phyloP scores from a whole-genome alignment of 2,888 invertebrate species.

The Cephus spinipes region DNA sequence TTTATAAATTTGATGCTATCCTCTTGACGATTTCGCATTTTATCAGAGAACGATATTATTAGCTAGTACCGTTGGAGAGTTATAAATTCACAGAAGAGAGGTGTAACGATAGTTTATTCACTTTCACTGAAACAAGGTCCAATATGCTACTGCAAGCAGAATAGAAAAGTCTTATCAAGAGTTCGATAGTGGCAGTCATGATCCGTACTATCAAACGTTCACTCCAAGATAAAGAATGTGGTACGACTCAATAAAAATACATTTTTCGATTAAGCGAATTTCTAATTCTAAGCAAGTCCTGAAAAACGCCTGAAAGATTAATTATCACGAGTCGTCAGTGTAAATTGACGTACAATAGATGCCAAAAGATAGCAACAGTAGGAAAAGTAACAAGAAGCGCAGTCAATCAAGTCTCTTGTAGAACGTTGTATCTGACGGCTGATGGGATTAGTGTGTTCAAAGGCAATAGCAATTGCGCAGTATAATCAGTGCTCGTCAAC shows the following conservation, averaged over 20 bases:
- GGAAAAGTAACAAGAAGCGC: not conserved
- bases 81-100: not conserved
- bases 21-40: slow-evolving; percentile 10
- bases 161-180: not conserved
- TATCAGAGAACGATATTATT: not conserved
- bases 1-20: slow-evolving; percentile 45
- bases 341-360: not conserved
- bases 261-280: not conserved
- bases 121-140: not conserved
- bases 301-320: not conserved
- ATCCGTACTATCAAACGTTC: not conserved
- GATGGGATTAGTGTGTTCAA: not conserved
- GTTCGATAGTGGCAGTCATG: not conserved
- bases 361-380: not conserved
- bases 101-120: not conserved
- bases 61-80: not conserved
- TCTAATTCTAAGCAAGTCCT: not conserved
- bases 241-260: not conserved
- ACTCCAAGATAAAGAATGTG: not conserved
- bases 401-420: not conserved
- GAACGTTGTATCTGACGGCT: not conserved
- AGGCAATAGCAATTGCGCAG: not conserved
- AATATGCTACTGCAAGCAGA: not conserved
- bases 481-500: not conserved
- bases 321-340: not conserved